Evolutionary conservation across 2,888 invertebrate species (phyloP).

Genomic region (Sepiola atlantica): DNA sequence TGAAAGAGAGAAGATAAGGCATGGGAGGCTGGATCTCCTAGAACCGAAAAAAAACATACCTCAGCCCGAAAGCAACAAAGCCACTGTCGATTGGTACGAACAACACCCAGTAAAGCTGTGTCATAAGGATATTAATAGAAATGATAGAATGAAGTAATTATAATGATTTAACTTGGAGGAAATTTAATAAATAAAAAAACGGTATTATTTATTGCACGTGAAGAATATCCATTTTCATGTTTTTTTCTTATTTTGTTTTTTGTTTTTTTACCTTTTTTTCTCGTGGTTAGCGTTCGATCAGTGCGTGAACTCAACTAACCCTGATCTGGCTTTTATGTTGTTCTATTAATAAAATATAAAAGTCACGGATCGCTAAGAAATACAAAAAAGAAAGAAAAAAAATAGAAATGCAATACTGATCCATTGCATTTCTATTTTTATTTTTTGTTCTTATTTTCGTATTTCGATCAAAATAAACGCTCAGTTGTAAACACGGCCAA

Average conservation of each 20-base stretch:
- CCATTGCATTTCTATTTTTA: neutral
- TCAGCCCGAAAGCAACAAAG: too few relatives aligned
- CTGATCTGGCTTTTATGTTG: neutral
- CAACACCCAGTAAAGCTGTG: too few relatives aligned
- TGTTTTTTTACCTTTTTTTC: too few relatives aligned
- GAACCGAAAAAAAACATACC: too few relatives aligned
- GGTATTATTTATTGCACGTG: neutral
- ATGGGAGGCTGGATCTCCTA: too few relatives aligned
- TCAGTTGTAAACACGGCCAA: neutral
- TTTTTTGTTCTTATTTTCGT: neutral
- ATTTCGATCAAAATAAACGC: neutral
- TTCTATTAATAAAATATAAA: slow-evolving; percentile 9
- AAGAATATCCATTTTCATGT: neutral
- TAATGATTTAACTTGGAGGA: neutral
- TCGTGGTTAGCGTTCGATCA: neutral
- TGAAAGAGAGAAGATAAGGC: too few relatives aligned
- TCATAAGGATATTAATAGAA: too few relatives aligned
- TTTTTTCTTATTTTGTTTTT: neutral
- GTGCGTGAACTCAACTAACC: neutral
- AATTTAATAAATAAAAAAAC: neutral
- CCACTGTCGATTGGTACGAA: too few relatives aligned
- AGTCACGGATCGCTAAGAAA: too few relatives aligned
- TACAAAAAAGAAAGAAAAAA: neutral
- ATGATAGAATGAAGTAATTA: neutral
- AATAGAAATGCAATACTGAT: neutral